Base-by-base conservation (phyloP, 2,113 vertebrate genomes). In the Rallus limicola region DNA sequence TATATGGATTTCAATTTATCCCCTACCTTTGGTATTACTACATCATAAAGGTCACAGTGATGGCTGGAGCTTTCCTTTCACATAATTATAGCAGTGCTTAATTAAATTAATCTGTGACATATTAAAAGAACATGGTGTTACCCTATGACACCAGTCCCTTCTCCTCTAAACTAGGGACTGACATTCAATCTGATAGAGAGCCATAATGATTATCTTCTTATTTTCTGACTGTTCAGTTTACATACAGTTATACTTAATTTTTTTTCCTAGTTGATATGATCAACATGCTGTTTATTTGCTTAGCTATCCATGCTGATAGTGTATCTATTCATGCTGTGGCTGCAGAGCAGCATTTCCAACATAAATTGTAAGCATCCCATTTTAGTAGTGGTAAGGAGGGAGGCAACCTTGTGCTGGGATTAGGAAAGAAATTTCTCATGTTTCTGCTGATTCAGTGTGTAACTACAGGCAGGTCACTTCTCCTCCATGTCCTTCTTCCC, bases 61-160 rank as follows among this genome's bases (percentile, higher is more conserved):
- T 65, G n/a, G 7, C 46, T 88, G 69, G 89, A 76, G 38, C 34
- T 70, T 87, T 90, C 28, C 62, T 86, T 88, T 64, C 23, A 9
- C 38, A 14, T 88, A 81, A 83, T 75, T 90, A 81, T 75, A 86
- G 26, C 20, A 34, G 5, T 31, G 23, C 38, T 84, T 92, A 95
- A 93, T 58, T 93, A 48, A 93, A 86, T 75, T 60, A 90, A 42
- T 64, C 34, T 86, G n/a, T 9, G 62, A 20, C 58, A 48, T 82
- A 48, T 79, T 79, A 28, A 82, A 85, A 79, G 52, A 91, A 18
- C 11, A 36, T 7, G 50, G 28, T 36, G 23, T 29, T 80, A 33
- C n/a, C 76, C 44, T 79, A 46, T 82, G 56, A 67, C 10, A 59
- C 24, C 12, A 59, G 9, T 46, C 44, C 28, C n/a, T 62, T 62